These are phyloP conservation scores for Sorex araneus DNA, from an alignment of 2,113 vertebrate genomes.

Conservation along the genomic window DNA sequence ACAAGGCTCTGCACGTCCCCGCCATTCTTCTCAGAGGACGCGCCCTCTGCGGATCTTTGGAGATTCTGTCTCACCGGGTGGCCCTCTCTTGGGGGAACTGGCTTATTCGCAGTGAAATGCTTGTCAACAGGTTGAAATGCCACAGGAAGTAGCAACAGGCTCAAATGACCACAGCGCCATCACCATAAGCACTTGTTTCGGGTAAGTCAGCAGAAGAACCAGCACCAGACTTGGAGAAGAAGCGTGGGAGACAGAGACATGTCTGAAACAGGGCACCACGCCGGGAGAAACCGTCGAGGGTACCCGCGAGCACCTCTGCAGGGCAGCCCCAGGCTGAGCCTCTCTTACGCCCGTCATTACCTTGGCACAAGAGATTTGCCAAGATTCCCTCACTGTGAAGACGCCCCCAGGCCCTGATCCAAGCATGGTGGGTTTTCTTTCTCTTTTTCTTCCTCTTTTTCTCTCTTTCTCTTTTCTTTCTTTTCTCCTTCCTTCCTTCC, in stretches of 20 bases:
- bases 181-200: slow-evolving; percentile 46
- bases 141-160: no score
- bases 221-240: neutral
- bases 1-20: no score
- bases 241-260: neutral
- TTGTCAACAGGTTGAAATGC: slow-evolving; percentile 13
- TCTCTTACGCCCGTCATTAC: slow-evolving; percentile 64
- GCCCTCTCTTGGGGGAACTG: neutral
- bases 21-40: no score
- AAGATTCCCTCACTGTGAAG: slow-evolving; percentile 70
- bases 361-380: slow-evolving; percentile 74
- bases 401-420: no score
- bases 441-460: no score
- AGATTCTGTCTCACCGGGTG: neutral
- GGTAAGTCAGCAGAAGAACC: slow-evolving; percentile 47
- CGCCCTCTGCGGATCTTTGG: neutral
- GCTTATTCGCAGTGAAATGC: slow-evolving; percentile 23
- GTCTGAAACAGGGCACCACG: slow-evolving; percentile 63
- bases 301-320: slow-evolving; percentile 35
- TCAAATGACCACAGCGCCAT: neutral
- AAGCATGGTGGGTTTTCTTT: no score
- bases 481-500: no score
- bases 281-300: slow-evolving; percentile 57
- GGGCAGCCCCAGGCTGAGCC: slow-evolving; percentile 66
- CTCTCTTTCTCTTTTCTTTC: no score